Base-by-base conservation (phyloP, 2,888 invertebrate species). In the Agrochola circellaris region DNA sequence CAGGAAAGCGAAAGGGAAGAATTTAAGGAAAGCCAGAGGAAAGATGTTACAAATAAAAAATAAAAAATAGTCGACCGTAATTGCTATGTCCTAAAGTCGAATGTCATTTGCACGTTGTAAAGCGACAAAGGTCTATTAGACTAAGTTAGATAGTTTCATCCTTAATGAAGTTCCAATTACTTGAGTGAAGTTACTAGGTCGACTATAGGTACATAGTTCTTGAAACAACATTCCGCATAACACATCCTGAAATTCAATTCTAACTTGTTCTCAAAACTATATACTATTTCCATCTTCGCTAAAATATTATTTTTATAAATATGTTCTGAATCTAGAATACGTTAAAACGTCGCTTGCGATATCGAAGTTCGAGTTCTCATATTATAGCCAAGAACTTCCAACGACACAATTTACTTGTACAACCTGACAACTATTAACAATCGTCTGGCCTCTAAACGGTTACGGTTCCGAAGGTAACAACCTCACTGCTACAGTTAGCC, bases 361-460 rank as follows among this genome's bases (percentile, higher is more conserved):
- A 69, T 73, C n/a, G 17, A 71, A 70, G 51, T 34, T 45, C 60
- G 38, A 70, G 51, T 34, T 45, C 60, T 62, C 15, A 38, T 56
- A 6, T 4, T 56, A 23, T 38, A 65, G 45, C 13, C n/a, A 80
- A 67, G 75, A 79, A 81, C 73, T 74, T 69, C 70, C 73, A 66
- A 38, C 71, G 77, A 69, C 51, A 74, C 75, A 77, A 79, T 87
- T 82, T 64, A 69, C 81, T 81, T 73, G 67, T 56, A 77, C 73
- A 82, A 79, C 73, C 81, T 83, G 79, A 81, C 81, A 85, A 87
- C 82, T 81, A 73, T 75, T 85, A 85, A 84, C 81, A 84, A 85
- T 87, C 89, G 85, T 87, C 82, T 69, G 58, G 62, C 71, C 71
- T 84, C 82, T 90, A 88, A 88, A 88, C 77, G 76, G 79, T 82